Evolutionary conservation across 2,888 invertebrate species (phyloP).

Genomic region (Cataglyphis rosenhaueri): DNA sequence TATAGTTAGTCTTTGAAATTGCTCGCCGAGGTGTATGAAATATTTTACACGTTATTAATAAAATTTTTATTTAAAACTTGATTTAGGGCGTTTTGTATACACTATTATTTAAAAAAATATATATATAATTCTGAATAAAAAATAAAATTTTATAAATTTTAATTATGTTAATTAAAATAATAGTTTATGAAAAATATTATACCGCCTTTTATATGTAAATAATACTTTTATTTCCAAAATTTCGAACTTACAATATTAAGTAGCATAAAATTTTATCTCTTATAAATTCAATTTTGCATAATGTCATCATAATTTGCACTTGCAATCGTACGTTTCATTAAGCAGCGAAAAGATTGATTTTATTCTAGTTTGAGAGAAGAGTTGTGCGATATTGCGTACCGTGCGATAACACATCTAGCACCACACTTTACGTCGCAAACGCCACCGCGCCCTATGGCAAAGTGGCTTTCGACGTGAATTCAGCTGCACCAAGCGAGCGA

Average conservation of each 20-base stretch:
- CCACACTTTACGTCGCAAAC: conserved; percentile 45
- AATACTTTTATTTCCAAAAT: background rate
- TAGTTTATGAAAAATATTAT: background rate
- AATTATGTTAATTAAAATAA: background rate
- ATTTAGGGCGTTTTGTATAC: background rate
- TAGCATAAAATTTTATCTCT: background rate
- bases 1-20: conserved; percentile 23
- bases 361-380: conserved; percentile 38
- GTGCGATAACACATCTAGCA: conserved; percentile 40
- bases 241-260: background rate
- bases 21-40: background rate
- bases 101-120: background rate
- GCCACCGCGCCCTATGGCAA: conserved; percentile 64
- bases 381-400: conserved; percentile 46
- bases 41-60: conserved; percentile 35
- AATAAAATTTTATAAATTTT: background rate
- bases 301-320: conserved; percentile 24
- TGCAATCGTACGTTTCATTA: conserved; percentile 36
- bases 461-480: conserved; percentile 73
- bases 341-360: conserved; percentile 48
- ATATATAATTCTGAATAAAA: background rate
- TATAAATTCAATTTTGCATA: conserved; percentile 27
- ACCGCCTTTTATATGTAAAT: background rate
- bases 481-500: conserved; percentile 62
- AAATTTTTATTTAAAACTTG: conserved; percentile 18